phyloP scores from a whole-genome alignment of 2,888 invertebrate species.

The Dorcus hopei region DNA sequence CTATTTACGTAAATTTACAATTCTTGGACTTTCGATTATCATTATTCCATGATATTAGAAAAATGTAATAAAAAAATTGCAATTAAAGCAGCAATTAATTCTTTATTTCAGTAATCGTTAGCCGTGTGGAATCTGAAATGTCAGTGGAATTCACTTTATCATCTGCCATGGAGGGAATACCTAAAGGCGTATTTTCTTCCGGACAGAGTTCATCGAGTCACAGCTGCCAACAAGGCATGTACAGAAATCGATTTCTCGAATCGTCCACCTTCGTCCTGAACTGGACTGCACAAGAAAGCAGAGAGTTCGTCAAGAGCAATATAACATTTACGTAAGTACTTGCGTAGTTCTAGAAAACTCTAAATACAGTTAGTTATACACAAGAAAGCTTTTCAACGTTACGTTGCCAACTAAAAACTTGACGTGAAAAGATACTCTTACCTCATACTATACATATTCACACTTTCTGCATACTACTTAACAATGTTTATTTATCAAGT shows the following conservation, averaged over 20 bases:
- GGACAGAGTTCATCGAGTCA: not conserved
- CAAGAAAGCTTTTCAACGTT: too few species aligned
- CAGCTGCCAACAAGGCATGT: slow-evolving; percentile 12
- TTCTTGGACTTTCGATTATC: too few species aligned
- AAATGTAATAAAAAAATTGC: too few species aligned
- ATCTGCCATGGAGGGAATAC: slow-evolving; percentile 15
- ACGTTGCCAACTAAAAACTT: too few species aligned
- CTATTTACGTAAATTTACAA: too few species aligned
- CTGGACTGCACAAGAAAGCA: slow-evolving; percentile 34
- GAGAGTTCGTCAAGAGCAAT: slow-evolving; percentile 30
- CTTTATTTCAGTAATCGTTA: slow-evolving; percentile 20
- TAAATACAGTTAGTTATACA: too few species aligned
- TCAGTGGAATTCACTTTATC: slow-evolving; percentile 17
- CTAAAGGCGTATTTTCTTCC: slow-evolving; percentile 14
- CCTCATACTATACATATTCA: too few species aligned
- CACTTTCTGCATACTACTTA: too few species aligned
- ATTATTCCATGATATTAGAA: too few species aligned
- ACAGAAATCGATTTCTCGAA: slow-evolving; percentile 20
- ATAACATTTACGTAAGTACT: slow-evolving; percentile 40
- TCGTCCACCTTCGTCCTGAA: slow-evolving; percentile 27
- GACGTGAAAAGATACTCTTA: too few species aligned
- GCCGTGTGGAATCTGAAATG: slow-evolving; percentile 1
- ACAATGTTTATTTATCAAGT: too few species aligned
- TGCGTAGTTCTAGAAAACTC: too few species aligned
- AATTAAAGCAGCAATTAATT: not conserved